phyloP scores from a whole-genome alignment of 2,888 invertebrate genomes.

The Strigamia crassipes region DNA sequence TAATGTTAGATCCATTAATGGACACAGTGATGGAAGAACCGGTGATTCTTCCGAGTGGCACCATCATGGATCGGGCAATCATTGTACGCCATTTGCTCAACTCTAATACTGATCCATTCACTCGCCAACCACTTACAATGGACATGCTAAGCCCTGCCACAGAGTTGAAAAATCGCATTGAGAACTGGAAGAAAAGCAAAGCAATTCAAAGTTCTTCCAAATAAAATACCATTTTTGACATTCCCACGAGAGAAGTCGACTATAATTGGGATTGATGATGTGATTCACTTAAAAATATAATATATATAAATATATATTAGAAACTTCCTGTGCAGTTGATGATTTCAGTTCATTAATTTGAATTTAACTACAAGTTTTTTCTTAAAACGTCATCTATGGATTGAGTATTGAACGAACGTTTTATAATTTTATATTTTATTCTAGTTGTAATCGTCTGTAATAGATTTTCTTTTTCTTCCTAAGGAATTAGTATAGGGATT shows the following conservation, averaged over 20 bases:
- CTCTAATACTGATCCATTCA: constrained; percentile 97
- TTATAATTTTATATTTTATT: constrained; percentile 24
- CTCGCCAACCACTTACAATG: constrained; percentile 90
- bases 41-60: constrained; percentile 80
- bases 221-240: not conserved
- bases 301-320: not conserved
- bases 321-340: not conserved
- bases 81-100: constrained; percentile 92
- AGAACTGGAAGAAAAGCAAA: constrained; percentile 84
- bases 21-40: constrained; percentile 97
- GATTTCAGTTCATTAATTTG: not conserved
- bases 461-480: not conserved
- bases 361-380: not conserved
- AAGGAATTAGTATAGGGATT: not conserved
- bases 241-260: not conserved
- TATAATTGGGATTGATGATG: not conserved
- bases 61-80: constrained; percentile 90
- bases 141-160: constrained; percentile 88
- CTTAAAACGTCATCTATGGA: not conserved
- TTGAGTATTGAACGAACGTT: not conserved
- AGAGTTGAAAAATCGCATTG: constrained; percentile 83
- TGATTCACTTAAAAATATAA: not conserved
- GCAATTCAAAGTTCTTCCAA: constrained; percentile 56
- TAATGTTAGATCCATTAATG: constrained; percentile 82
- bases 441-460: not conserved